Evolutionary conservation across 2,888 invertebrate genomes (phyloP), one percentile per base, ranked within the genome.

Genomic region (Troides helena): DNA sequence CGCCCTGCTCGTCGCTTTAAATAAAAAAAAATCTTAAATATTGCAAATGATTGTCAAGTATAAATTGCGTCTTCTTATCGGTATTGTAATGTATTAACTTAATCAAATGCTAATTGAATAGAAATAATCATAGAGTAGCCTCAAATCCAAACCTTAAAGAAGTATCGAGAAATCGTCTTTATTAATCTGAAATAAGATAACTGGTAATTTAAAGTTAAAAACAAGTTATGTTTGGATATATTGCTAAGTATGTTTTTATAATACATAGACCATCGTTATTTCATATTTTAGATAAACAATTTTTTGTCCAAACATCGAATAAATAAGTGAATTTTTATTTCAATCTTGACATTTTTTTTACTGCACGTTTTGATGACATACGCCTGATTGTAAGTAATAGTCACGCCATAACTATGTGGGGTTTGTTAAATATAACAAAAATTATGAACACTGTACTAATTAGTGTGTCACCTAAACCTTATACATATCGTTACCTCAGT

Each of bases 101-200:
- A 50, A 17, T 17, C 17, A 5, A 46, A 46, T 17, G 64, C 56
- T 69, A 69, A 65, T 60, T 69, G 60, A 53, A 64, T 43, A 56
- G 50, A 68, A 63, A 64, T 53, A 69, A 67, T 69, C 25, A 53
- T 10, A 60, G 36, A 60, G 50, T 59, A 23, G 39, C 23, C 36
- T 50, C 36, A 68, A 63, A 60, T 68, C 56, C 46, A 23, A 60
- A 69, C 64, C 60, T 60, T 69, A 23, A 53, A 43, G 64, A 61
- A 69, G 53, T 64, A 50, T 64, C 59, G 12, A 43, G 59, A 64
- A 61, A 30, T 69, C 56, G 61, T 65, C 64, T 43, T 64, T 60
- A 53, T 69, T 69, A 59, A 21, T 14, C 39, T 8, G 59, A 8
- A 63, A 4, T 14, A 17, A 12, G 23, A 10, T 0, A 25, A 25